Conservation (phyloP, 1,140 invertebrate species). For the Leptopilina boulardi region DNA sequence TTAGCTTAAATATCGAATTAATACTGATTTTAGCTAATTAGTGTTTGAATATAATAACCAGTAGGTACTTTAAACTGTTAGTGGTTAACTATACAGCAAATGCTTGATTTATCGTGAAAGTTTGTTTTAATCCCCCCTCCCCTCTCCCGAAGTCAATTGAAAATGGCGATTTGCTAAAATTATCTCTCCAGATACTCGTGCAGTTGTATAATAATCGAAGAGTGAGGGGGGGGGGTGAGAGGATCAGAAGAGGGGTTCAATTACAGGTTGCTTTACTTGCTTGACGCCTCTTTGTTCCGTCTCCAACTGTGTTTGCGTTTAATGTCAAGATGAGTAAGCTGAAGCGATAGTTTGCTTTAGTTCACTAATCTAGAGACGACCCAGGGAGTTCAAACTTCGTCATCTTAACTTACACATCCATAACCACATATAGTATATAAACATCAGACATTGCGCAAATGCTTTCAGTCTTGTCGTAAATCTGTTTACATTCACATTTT, state of each 20-base stretch:
- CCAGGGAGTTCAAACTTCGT: slow-evolving; percentile 23
- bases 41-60: background rate
- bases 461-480: background rate
- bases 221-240: no score
- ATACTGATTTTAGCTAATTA: background rate
- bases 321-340: slow-evolving; percentile 28
- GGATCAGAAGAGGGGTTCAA: background rate
- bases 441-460: slow-evolving; percentile 1
- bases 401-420: slow-evolving; percentile 31
- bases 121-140: background rate
- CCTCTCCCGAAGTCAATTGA: no score
- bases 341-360: slow-evolving; percentile 33
- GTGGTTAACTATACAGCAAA: background rate
- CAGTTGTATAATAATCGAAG: slow-evolving; percentile 13
- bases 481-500: slow-evolving; percentile 17
- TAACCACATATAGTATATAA: slow-evolving; percentile 21
- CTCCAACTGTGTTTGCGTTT: slow-evolving; percentile 29
- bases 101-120: slow-evolving; percentile 25
- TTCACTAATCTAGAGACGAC: slow-evolving; percentile 18
- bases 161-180: background rate
- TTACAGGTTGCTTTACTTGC: slow-evolving; percentile 25
- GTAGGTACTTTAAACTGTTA: background rate
- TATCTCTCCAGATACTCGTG: slow-evolving; percentile 30
- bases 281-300: slow-evolving; percentile 14
- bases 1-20: background rate